Percentiles rank a stretch among this genome's conserved stretches.
Evolutionary conservation across 2,797 vertebrate genomes (phyloP).

Genomic region (Nannoperca australis): DNA sequence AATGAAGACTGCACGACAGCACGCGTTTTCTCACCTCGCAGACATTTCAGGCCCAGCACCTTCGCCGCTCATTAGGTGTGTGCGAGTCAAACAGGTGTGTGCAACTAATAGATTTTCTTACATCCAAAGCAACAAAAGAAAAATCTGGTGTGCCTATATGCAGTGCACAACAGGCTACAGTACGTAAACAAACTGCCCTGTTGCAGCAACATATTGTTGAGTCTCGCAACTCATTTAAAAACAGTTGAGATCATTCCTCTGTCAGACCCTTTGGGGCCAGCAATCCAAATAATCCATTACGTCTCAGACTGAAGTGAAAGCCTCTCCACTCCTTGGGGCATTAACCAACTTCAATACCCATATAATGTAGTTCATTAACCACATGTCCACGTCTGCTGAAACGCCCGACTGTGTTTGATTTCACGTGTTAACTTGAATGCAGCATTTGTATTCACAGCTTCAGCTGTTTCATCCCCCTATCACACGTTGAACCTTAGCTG

Average conservation of each 20-base stretch:
- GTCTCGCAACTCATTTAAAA: conserved; percentile 7
- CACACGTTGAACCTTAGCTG: not conserved
- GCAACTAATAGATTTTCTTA: conserved; percentile 10
- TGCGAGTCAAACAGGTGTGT: conserved; percentile 19
- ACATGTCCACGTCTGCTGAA: conserved; percentile 34
- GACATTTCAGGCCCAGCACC: conserved; percentile 11
- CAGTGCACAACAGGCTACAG: not conserved
- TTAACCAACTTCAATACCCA: conserved; percentile 39
- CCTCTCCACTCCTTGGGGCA: conserved; percentile 42
- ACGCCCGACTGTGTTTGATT: conserved; percentile 38
- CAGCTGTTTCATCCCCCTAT: conserved; percentile 8
- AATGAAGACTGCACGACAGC: not conserved
- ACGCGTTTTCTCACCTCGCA: conserved; percentile 15
- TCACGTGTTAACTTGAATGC: conserved; percentile 15
- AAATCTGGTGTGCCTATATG: not conserved
- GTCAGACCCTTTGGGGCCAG: conserved; percentile 26
- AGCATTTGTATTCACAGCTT: conserved; percentile 27
- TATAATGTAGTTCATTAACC: conserved; percentile 57
- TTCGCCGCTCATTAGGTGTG: conserved; percentile 27
- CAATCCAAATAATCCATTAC: conserved; percentile 50
- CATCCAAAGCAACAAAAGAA: not conserved
- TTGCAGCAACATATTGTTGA: conserved; percentile 13
- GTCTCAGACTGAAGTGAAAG: conserved; percentile 40
- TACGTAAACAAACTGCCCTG: not conserved
- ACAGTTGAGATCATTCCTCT: conserved; percentile 20